phyloP scores from a whole-genome alignment of 2,797 vertebrate genomes.

The Etheostoma nigrum region DNA sequence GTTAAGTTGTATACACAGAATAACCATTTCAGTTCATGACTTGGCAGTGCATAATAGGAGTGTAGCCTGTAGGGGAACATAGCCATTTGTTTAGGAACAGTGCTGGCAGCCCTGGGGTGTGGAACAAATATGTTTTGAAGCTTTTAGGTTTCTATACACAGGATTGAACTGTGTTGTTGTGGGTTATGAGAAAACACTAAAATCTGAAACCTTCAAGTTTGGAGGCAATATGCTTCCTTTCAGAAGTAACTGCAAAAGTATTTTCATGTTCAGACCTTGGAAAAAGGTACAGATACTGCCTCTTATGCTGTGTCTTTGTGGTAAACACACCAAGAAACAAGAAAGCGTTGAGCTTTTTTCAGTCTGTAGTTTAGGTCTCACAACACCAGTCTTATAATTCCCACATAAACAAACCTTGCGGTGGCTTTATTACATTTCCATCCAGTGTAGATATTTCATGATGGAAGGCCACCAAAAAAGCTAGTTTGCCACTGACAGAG shows the following conservation, averaged over 20 bases:
- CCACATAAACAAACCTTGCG: conserved; percentile 26
- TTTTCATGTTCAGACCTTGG: conserved; percentile 30
- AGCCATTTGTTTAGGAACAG: conserved; percentile 65
- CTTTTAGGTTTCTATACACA: conserved; percentile 52
- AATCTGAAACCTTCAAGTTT: conserved; percentile 46
- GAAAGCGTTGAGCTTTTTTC: background rate
- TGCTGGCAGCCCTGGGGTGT: conserved; percentile 38
- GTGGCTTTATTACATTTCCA: conserved; percentile 29
- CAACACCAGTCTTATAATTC: background rate
- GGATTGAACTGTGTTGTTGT: conserved; percentile 39
- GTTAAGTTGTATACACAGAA: conserved; percentile 61
- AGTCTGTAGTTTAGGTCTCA: background rate
- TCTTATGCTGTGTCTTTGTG: conserved; percentile 32
- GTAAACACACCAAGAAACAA: conserved; percentile 16
- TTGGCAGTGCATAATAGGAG: conserved; percentile 52
- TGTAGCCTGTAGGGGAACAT: conserved; percentile 50
- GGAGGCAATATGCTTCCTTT: conserved; percentile 33
- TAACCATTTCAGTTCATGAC: conserved; percentile 63
- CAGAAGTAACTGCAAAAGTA: conserved; percentile 37
- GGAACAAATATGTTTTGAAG: conserved; percentile 67
- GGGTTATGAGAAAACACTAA: conserved; percentile 28
- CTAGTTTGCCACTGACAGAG: conserved; percentile 62
- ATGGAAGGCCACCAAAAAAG: conserved; percentile 32
- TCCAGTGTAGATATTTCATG: conserved; percentile 21
- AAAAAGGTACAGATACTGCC: conserved; percentile 25